Evolutionary conservation across 2,888 invertebrate species (phyloP), one percentile per base, ranked within the genome.

Genomic region (Pristionchus exspectatus): DNA sequence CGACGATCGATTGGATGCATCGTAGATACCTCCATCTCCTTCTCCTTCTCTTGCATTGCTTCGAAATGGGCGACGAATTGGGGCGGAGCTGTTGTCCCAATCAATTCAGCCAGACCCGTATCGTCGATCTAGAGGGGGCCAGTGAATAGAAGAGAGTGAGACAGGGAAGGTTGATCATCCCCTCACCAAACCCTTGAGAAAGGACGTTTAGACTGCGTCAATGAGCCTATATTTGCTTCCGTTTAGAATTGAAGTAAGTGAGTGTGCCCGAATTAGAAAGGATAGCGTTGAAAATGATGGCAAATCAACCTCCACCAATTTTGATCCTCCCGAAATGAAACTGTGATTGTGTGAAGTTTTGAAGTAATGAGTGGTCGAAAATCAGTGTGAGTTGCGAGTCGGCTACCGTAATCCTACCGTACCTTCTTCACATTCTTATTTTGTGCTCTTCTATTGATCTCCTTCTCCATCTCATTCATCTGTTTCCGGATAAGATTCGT

Each of bases 401-500:
- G 24, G 44, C 27, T 54, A 83, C 83, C 83, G 83, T 83, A 81
- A 81, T 81, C 63, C 50, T 50, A 59, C 84, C 66, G n/a, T 30
- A 95, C 95, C 93, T 95, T 93, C 90, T 93, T 93, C 88, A 95
- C 92, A 90, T 95, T 94, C 90, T 95, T 93, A 90, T 95, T 95
- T 90, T 94, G 94, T 59, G 94, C 93, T 89, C 95, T 92, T 91
- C 95, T 94, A 91, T 97, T 96, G 95, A 97, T 96, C 96, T 97
- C 96, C 94, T 97, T 96, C 96, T 97, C 96, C 94, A 97, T 96
- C 96, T 97, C 97, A 91, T 96, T 96, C 95, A 97, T 96, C 96
- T 97, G 96, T 95, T 97, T 96, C 93, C 96, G 95, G 95, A 96
- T 96, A 88, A 96, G 94, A 59, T 92, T 93, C 54, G 93, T 63